phyloP scores from a whole-genome alignment of 2,113 vertebrate species.

The Hemicordylus capensis region DNA sequence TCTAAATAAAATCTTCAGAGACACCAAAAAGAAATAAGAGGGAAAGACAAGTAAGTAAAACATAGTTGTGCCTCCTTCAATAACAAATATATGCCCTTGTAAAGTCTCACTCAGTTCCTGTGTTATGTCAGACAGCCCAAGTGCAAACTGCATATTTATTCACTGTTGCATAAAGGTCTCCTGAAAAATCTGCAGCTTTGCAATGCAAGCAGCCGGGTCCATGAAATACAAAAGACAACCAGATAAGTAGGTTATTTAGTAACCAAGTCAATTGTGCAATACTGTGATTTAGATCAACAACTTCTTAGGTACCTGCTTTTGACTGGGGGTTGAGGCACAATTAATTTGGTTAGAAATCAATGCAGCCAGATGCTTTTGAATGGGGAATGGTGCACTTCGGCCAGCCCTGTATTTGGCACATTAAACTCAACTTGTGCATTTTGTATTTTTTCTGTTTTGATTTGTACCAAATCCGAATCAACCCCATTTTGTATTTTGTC shows the following conservation, averaged over 20 bases:
- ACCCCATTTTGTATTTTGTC: no score
- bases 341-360: not conserved
- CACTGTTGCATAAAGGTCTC: not conserved
- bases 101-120: not conserved
- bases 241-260: not conserved
- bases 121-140: not conserved
- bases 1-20: not conserved
- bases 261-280: not conserved
- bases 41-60: not conserved
- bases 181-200: not conserved
- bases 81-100: slow-evolving; percentile 5
- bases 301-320: not conserved
- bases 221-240: not conserved
- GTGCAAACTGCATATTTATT: no score
- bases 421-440: no score
- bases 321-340: not conserved
- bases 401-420: no score
- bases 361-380: not conserved
- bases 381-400: not conserved
- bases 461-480: no score
- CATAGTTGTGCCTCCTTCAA: not conserved
- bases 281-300: not conserved
- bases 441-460: no score
- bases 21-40: not conserved
- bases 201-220: not conserved